Base-by-base conservation (phyloP, 2,797 vertebrate genomes). In the Peromyscus nudipes region DNA sequence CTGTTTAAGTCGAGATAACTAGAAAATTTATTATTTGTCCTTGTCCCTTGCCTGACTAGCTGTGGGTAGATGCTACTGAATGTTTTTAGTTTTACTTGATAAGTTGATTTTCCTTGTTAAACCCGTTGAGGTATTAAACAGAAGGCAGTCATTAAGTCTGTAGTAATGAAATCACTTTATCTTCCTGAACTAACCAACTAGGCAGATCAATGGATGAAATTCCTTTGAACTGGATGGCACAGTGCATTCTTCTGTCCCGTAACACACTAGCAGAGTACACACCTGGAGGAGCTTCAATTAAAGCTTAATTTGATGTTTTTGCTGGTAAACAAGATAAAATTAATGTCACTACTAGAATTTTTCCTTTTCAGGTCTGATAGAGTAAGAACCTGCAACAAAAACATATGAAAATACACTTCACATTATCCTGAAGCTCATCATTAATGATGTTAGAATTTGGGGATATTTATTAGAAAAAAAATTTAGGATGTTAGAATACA, bases 401-500 rank as follows among this genome's bases (percentile, higher is more conserved):
- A 73, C 40, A 4, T 31, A 6, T 27, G 4, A 21, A 11, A 71
- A 75, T 25, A 49, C 10, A 29, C 2, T 79, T 95, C 4, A 31
- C 21, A 2, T 86, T 71, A 49, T 75, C 37, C 49, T 62, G 6
- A 57, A 84, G 55, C n/a, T 84, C 4, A 34, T 40, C 31, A 87
- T 86, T 60, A 40, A 27, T 60, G 55, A 80, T 60, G 52, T 52
- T 87, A 71, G 0, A 69, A 79, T 89, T 92, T 71, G 90, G 57
- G 57, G 64, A 52, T 49, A 81, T 81, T 76, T 69, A 77, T 55
- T 96, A 21, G 14, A 83, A 94, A 86, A 23, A 55, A 94, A 69
- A 49, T 31, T 55, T 79, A 69, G 34, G 46, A 27, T 6, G 17
- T 71, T 1, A 57, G 12, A 62, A 52, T 31, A 82, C 14, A 57